Evolutionary conservation across 2,797 vertebrate species (phyloP).

Genomic region (Melopsittacus undulatus): DNA sequence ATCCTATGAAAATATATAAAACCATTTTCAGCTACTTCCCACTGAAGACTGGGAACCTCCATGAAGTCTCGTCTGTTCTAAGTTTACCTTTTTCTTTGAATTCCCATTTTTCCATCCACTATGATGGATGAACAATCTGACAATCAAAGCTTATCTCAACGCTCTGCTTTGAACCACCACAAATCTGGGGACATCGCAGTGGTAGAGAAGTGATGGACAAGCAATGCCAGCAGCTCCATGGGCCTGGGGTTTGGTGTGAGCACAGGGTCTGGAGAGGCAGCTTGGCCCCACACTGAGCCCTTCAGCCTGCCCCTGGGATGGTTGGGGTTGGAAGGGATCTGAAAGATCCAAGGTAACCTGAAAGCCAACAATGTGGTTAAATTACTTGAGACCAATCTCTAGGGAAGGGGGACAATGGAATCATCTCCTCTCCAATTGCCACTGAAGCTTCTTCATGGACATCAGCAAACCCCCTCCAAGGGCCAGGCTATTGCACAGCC

Average conservation of each 20-base stretch:
- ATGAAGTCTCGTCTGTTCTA: background rate
- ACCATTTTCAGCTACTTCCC: background rate
- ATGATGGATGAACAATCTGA: accelerated
- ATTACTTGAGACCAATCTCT: background rate
- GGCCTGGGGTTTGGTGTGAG: background rate
- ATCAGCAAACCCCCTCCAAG: background rate
- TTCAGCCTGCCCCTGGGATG: background rate
- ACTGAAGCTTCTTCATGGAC: background rate
- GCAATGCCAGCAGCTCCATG: accelerated
- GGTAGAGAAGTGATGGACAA: background rate
- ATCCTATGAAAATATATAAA: background rate
- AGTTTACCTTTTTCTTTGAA: background rate
- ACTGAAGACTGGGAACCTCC: background rate
- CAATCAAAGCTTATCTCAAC: background rate
- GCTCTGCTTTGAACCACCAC: background rate
- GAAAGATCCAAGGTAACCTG: background rate
- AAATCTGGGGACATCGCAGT: accelerated
- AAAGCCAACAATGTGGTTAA: accelerated
- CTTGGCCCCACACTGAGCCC: background rate
- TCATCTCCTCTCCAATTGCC: background rate
- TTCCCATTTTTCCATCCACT: background rate
- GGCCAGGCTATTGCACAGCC: background rate
- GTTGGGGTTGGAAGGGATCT: background rate
- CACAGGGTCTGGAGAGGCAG: background rate
- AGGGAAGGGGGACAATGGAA: background rate